Base-by-base conservation (phyloP, 1,140 invertebrate species). In the Camponotus floridanus region DNA sequence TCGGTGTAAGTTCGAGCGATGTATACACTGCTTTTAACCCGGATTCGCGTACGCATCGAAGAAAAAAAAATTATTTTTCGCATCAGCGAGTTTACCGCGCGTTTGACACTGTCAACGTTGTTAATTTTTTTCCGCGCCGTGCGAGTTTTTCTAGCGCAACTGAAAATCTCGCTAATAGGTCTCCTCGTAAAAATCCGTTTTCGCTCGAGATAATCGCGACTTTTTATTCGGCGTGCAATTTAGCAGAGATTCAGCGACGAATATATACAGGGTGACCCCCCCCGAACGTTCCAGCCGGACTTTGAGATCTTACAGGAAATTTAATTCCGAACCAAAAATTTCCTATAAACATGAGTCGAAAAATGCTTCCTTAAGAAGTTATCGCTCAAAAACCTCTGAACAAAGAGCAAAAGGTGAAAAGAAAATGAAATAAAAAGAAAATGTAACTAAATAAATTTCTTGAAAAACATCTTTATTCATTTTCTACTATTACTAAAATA, bases 1-100 rank as follows among this genome's bases (percentile, higher is more conserved):
- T 7, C 59, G 55, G 39, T 42, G 42, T 55, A 51, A 62, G 68
- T 65, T 74, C 78, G 65, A 86, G 88, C 85, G 48, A 76, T 86
- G 26, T 26, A 62, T 85, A 71, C 89, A 83, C 78, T 84, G 88
- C 86, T 90, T 90, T 90, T 86, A 90, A 88, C 89, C 73, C 78
- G 83, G 55, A 90, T 90, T 90, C 83, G 71, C 48, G 33, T 59
- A 70, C 55, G 55, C 79, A 67, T 13, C 18, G 36, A n/a, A 71
- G 59, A 65, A 51, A 78, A 62, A 59, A n/a, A 81, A 55, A 65
- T 55, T 68, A 5, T 18, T 55, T 68, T 71, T 48, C 21, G 39
- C 68, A 73, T 73, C 67, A 61, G 39, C 68, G 55, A 80, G 67
- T 61, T 61, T 6, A 59, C 68, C 68, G 68, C 79, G 79, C 79